These are phyloP conservation scores for Piezodorus guildinii DNA, from an alignment of 1,140 invertebrate genomes.

Conservation along the genomic window DNA sequence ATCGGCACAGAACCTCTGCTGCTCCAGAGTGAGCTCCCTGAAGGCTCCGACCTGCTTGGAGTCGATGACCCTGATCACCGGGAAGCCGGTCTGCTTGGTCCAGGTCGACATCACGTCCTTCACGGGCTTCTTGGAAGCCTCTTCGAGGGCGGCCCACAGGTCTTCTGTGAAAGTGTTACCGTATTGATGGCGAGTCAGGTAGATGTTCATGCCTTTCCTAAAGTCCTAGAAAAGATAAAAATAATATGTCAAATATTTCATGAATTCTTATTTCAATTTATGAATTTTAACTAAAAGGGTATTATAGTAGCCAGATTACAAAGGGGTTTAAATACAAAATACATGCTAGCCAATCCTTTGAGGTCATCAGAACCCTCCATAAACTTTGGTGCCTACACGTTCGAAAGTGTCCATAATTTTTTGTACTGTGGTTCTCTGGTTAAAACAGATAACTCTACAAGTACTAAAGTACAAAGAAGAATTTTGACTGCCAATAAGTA, in stretches of 20 bases:
- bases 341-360: too few species aligned
- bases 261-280: background rate
- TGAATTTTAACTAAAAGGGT: too few species aligned
- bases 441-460: too few species aligned
- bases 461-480: too few species aligned
- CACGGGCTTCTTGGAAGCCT: conserved; percentile 85
- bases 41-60: conserved; percentile 41
- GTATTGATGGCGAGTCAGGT: conserved; percentile 80
- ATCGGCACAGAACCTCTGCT: conserved; percentile 80
- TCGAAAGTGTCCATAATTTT: too few species aligned
- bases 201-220: conserved; percentile 86
- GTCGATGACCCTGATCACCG: conserved; percentile 43
- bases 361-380: too few species aligned
- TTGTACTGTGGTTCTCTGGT: too few species aligned
- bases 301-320: too few species aligned
- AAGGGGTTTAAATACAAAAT: too few species aligned
- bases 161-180: conserved; percentile 88
- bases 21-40: conserved; percentile 57
- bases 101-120: conserved; percentile 86
- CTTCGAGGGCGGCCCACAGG: conserved; percentile 81
- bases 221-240: conserved; percentile 50
- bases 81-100: conserved; percentile 89
- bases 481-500: too few species aligned
- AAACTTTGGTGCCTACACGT: too few species aligned
- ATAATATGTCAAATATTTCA: background rate